Evolutionary conservation across 64 coral and sea anemone species (phyloP).

Genomic region (Platygyra sinensis): DNA sequence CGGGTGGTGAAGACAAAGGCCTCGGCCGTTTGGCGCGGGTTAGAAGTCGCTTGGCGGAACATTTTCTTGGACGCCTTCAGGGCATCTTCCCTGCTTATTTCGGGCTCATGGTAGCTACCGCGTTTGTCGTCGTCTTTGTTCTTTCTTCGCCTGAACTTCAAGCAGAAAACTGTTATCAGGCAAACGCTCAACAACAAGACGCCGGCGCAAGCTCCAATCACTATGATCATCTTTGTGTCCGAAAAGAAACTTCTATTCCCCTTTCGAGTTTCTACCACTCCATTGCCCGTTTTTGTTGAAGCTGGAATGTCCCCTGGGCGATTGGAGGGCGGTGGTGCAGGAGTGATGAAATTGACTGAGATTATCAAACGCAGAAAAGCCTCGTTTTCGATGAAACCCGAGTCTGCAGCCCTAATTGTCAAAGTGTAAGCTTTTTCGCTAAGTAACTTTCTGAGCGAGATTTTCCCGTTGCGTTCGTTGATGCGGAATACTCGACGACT

Average conservation of each 20-base stretch:
- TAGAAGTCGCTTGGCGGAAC: conserved; percentile 80
- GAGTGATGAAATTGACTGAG: conserved; percentile 6
- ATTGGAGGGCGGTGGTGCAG: background rate
- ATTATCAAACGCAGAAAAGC: conserved; percentile 46
- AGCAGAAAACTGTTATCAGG: conserved; percentile 44
- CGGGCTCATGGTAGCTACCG: conserved; percentile 70
- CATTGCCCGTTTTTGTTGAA: conserved; percentile 23
- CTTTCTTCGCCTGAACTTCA: conserved; percentile 57
- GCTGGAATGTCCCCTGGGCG: background rate
- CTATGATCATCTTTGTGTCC: conserved; percentile 65
- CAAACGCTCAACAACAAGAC: conserved; percentile 54
- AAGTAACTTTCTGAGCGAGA: conserved; percentile 58
- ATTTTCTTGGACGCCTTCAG: conserved; percentile 91
- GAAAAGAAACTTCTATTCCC: conserved; percentile 30
- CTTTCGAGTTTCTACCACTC: conserved; percentile 1
- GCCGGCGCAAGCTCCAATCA: conserved; percentile 65
- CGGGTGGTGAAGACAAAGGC: conserved; percentile 2
- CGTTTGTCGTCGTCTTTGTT: background rate
- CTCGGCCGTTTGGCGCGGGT: conserved; percentile 40
- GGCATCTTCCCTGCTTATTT: conserved; percentile 85
- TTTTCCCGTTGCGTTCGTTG: conserved; percentile 50
- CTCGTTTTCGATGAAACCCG: conserved; percentile 35
- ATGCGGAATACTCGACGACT: conserved; percentile 59
- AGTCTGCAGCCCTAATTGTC: conserved; percentile 74
- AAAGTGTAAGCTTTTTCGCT: conserved; percentile 54